Base-by-base conservation (phyloP, 1,140 invertebrate genomes). In the Epicauta chinensis region DNA sequence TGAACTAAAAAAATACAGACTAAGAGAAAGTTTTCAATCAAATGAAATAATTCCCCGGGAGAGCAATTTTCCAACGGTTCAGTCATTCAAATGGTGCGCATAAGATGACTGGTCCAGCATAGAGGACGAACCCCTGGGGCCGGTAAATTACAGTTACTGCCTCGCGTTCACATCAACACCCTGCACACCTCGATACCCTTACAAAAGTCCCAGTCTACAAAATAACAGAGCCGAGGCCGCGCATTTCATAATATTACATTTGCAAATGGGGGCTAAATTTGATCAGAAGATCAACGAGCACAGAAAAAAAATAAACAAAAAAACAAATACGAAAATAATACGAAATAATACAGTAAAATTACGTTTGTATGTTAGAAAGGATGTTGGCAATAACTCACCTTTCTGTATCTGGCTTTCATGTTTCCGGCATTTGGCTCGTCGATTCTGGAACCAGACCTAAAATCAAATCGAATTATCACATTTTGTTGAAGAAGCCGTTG, bases 341-440 rank as follows among this genome's bases (percentile, higher is more conserved):
- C 2, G 23, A 2, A 23, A 23, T n/a, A n/a, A n/a, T n/a, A 23
- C 7, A 23, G 23, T 3, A 23, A 23, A 23, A 23, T 5, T 23
- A 7, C 7, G 23, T 23, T 7, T 23, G 7, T n/a, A 23, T 23
- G 23, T 2, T n/a, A n/a, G n/a, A 11, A 3, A 1, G 32, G 32
- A 34, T n/a, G 10, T 7, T 34, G 1, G 3, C 10, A n/a, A 34
- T 34, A n/a, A 56, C 71, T 69, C 72, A 87, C 87, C 92, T 88
- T 96, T 96, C 66, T 95, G 92, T 77, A 95, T 82, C 72, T 96
- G 93, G 72, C 91, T 96, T 69, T 97, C 93, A 65, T 96, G 93
- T 73, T 97, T 97, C 48, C 93, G 78, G 69, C 92, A 96, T 74
- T 97, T 97, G 1, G 93, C 93, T 61, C 93, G 76, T 63, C 93